These are phyloP conservation scores for Agrochola circellaris DNA, from an alignment of 2,888 invertebrate species.

Conservation along the genomic window DNA sequence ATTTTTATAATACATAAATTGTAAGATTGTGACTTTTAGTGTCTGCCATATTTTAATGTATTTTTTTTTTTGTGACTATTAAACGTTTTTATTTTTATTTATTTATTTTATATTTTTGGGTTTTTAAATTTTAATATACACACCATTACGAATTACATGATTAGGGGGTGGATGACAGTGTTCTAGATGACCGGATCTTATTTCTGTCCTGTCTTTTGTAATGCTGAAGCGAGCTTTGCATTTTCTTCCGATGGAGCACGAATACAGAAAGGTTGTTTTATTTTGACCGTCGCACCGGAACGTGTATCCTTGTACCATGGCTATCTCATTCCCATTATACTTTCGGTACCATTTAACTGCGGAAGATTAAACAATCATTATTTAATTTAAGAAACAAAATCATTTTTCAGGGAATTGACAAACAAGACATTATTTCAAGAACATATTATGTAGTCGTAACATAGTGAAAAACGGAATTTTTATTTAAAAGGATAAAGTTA, in stretches of 20 bases:
- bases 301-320: constrained; percentile 70
- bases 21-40: too few species aligned
- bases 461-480: too few species aligned
- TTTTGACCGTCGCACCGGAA: constrained; percentile 63
- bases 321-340: constrained; percentile 65
- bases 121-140: constrained; percentile 19
- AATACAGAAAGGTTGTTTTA: constrained; percentile 18
- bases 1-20: too few species aligned
- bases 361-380: not conserved
- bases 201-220: constrained; percentile 18
- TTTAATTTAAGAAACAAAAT: not conserved
- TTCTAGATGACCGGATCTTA: constrained; percentile 23
- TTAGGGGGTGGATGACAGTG: constrained; percentile 33
- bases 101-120: too few species aligned
- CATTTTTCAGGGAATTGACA: not conserved
- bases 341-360: constrained; percentile 59
- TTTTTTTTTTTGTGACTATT: not conserved
- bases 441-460: not conserved
- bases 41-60: too few species aligned
- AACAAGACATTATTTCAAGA: not conserved
- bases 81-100: not conserved
- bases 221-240: constrained; percentile 38
- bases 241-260: constrained; percentile 24
- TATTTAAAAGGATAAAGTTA: not conserved
- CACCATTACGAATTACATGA: constrained; percentile 19